A percentile compares a stretch with the other conserved stretches of the same genome.
Evolutionary conservation across 1,140 invertebrate species (phyloP).

Genomic region (Zophobas atratus): DNA sequence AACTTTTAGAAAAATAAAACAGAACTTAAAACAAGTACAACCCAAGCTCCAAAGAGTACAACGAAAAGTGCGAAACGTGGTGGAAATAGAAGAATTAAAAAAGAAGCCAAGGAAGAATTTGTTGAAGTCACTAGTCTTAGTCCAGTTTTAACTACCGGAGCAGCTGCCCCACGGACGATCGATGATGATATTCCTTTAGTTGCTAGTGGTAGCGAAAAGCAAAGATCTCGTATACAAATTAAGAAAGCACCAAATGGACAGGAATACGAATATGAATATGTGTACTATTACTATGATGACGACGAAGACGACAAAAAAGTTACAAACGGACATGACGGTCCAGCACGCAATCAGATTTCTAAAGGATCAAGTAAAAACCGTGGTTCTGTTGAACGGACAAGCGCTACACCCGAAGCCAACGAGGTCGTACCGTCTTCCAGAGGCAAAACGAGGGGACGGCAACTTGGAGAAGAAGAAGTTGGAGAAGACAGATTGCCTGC

Average conservation of each 20-base stretch:
- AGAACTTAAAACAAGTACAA: slow-evolving; percentile 61
- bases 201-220: slow-evolving; percentile 66
- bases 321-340: slow-evolving; percentile 74
- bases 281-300: slow-evolving; percentile 92
- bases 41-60: slow-evolving; percentile 51
- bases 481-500: slow-evolving; percentile 80
- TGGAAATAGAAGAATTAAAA: slow-evolving; percentile 58
- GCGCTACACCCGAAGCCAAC: slow-evolving; percentile 73
- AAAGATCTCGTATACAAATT: slow-evolving; percentile 81
- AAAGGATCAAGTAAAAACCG: slow-evolving; percentile 74
- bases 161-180: slow-evolving; percentile 53
- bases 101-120: slow-evolving; percentile 54
- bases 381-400: slow-evolving; percentile 5
- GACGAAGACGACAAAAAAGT: slow-evolving; percentile 71
- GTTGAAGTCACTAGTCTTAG: slow-evolving; percentile 55
- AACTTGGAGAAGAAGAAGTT: slow-evolving; percentile 71
- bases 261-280: slow-evolving; percentile 93
- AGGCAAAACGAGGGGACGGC: slow-evolving; percentile 73
- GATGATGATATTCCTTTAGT: slow-evolving; percentile 60
- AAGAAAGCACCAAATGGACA: slow-evolving; percentile 92
- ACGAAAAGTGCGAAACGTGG: slow-evolving; percentile 48
- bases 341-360: slow-evolving; percentile 70
- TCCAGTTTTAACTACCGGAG: slow-evolving; percentile 63
- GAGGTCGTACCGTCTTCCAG: slow-evolving; percentile 76
- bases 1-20: slow-evolving; percentile 63